phyloP scores from a whole-genome alignment of 2,113 vertebrate species.

The Aix galericulata region DNA sequence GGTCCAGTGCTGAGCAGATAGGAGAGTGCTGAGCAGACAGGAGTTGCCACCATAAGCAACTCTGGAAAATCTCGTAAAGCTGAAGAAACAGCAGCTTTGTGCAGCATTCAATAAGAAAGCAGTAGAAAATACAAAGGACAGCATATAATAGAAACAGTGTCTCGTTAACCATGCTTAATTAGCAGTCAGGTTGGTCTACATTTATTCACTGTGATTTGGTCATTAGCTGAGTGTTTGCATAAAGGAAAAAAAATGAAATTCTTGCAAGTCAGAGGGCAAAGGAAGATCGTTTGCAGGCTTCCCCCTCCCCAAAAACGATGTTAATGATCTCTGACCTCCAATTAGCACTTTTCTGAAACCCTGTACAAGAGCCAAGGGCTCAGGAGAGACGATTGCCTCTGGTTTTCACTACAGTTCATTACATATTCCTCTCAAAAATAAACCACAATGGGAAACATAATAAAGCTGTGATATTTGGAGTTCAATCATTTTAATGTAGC shows the following conservation, averaged over 20 bases:
- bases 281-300: neutral
- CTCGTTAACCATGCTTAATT: neutral
- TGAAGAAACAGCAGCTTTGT: neutral
- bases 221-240: neutral
- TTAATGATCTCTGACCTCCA: neutral
- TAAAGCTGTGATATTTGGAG: neutral
- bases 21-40: neutral
- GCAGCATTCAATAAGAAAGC: neutral
- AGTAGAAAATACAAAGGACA: neutral
- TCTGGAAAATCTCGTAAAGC: neutral
- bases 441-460: neutral
- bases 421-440: neutral
- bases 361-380: neutral
- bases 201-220: neutral
- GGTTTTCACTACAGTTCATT: neutral
- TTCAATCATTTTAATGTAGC: neutral
- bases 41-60: neutral
- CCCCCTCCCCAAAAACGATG: accelerated
- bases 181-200: neutral
- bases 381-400: neutral
- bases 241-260: neutral
- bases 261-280: neutral
- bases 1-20: neutral
- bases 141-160: neutral
- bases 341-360: neutral